Base-by-base conservation (phyloP, 35 echinoderm and acorn worm species). In the Lytechinus pictus region DNA sequence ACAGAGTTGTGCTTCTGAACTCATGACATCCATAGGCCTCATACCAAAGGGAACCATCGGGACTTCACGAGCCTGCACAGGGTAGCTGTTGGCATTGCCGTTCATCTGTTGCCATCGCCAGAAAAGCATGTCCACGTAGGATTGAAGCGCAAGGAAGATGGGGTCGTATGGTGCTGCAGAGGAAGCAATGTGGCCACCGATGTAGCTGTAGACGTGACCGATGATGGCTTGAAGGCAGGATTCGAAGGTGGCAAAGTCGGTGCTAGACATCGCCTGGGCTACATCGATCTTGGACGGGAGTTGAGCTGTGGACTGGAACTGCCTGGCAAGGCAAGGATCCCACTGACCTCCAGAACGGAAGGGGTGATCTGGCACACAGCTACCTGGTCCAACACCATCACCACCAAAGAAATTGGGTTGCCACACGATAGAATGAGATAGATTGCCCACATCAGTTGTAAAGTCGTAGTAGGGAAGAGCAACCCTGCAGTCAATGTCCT, bases 381-480 rank as follows among this genome's bases (percentile, higher is more conserved):
- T 79, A 3, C 94, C 96, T 1, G 28, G 54, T 0, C 95, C 96
- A 11, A 95, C 91, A 1, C 97, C 97, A 93, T 98, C 95, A 16
- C 98, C 98, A 24, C 98, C 98, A 96, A 99, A 99, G 55, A 98
- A 99, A 90, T 99, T 99, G 9, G 98, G 97, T 55, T 99, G 98
- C 97, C 97, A 99, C 58, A 98, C 94, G 88, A 99, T 72, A 13
- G 98, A 94, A 60, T 86, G 88, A 52, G 97, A 96, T 27, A 99
- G 87, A 87, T 99, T 96, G 27, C 94, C 87, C 27, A 96, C 94
- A 72, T 99, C 98, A 1, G 96, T 98, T 13, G 98, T 99, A 86
- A 99, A 99, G 86, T 99, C 98, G 95, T 97, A 99, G 87, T 99
- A 99, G 5, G 98, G 98, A 1, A 99, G 96, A 11, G 98, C 94